phyloP scores from a whole-genome alignment of 2,797 vertebrate genomes.

The Molossus alvarezi region DNA sequence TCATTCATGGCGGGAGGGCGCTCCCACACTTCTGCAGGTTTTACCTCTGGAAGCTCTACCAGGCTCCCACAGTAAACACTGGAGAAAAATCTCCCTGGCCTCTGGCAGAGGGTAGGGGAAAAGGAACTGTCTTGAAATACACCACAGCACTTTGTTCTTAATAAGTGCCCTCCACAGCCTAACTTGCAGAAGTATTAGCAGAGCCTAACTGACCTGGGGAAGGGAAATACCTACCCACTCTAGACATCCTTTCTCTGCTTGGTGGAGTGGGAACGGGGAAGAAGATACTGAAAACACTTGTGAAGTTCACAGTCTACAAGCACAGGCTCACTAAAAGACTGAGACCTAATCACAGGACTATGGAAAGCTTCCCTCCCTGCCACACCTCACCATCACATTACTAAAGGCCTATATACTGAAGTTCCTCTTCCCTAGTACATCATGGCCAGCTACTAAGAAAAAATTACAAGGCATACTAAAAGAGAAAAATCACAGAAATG shows the following conservation, averaged over 20 bases:
- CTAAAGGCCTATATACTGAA: background rate
- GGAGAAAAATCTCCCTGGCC: background rate
- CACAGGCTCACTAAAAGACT: background rate
- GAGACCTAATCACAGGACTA: background rate
- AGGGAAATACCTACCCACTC: background rate
- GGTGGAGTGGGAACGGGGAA: accelerated
- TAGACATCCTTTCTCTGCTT: background rate
- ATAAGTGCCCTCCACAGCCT: too few species aligned
- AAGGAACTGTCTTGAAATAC: background rate
- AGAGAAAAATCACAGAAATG: constrained; percentile 22
- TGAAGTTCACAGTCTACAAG: background rate
- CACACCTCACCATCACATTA: background rate
- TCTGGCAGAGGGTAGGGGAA: background rate
- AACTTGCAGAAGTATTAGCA: background rate
- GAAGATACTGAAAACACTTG: background rate
- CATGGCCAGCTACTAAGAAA: background rate
- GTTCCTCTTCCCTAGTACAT: background rate
- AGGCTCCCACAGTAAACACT: background rate
- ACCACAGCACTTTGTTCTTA: too few species aligned
- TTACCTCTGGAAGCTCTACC: background rate
- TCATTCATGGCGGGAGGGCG: background rate
- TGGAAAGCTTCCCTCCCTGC: background rate
- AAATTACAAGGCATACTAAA: background rate
- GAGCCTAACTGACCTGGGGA: background rate
- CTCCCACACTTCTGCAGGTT: background rate